Evolutionary conservation across 2,797 vertebrate species (phyloP), one percentile per base, ranked within the genome.

Genomic region (Squalus acanthias): DNA sequence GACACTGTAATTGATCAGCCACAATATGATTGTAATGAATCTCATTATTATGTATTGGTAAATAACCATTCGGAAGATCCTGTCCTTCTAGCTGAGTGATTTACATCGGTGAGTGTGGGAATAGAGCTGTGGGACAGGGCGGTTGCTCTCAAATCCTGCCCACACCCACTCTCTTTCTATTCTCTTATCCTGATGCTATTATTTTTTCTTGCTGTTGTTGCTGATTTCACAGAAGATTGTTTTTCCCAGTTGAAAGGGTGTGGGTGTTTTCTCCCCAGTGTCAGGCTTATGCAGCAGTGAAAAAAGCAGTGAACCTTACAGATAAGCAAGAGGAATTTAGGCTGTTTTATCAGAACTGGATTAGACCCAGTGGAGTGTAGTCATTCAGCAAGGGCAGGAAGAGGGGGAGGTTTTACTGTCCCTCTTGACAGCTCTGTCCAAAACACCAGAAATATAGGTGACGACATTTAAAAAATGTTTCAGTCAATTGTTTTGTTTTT

Each of bases 171-270:
- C 91, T 69, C 91, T 93, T 93, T 93, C 91, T 93, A 67, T 69
- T 67, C 91, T 67, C 65, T 93, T 93, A 69, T 17, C 91, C 91
- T 93, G 91, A 93, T 93, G 63, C 91, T 93, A 93, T 93, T 93
- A 93, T 85, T 93, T 93, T 69, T 39, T 39, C 63, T 93, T 46
- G 63, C 65, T 46, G 63, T 69, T 93, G 91, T 63, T 93, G n/a
- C 91, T 93, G 91, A 69, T 93, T 85, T 93, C 91, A 93, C 91
- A 93, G 63, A 69, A 93, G 63, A 93, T 93, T 93, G 91, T 93
- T 93, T 93, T 93, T 63, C 91, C 63, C 63, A 24, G 39, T 67
- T 93, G 91, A 93, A 93, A 93, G 91, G n/a, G 20, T 93, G 22
- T 67, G 91, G n/a, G 63, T 93, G 91, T 69, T 93, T 67, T 93